These are phyloP conservation scores for Drosophila bipectinata DNA, from an alignment of 1,140 invertebrate species.

Conservation along the genomic window DNA sequence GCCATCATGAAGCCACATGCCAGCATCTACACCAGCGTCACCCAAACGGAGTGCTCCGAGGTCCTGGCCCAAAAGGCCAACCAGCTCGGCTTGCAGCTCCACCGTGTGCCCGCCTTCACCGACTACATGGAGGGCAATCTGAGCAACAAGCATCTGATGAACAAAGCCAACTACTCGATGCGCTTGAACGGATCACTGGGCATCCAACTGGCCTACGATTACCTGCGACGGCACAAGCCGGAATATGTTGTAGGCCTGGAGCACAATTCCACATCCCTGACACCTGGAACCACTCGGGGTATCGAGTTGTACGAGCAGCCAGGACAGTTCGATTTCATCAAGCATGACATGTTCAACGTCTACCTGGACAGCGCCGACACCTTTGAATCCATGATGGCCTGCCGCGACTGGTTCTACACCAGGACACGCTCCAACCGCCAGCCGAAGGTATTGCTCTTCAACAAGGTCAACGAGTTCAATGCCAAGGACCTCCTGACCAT, in stretches of 20 bases:
- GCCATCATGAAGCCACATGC: conserved; percentile 95
- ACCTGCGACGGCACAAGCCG: conserved; percentile 85
- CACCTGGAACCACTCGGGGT: conserved; percentile 84
- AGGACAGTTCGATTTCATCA: conserved; percentile 89
- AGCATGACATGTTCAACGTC: conserved; percentile 85
- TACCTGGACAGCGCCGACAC: conserved; percentile 98
- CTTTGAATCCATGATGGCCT: conserved; percentile 92
- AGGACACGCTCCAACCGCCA: conserved; percentile 76
- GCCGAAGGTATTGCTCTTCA: conserved; percentile 91
- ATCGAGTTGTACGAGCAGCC: conserved; percentile 88
- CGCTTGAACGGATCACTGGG: conserved; percentile 92
- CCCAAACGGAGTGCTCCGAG: conserved; percentile 89
- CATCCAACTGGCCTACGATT: conserved; percentile 91
- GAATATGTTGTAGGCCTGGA: conserved; percentile 47
- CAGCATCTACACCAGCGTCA: conserved; percentile 89
- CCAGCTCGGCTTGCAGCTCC: conserved; percentile 86
- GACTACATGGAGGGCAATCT: conserved; percentile 46
- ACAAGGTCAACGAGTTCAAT: conserved; percentile 92
- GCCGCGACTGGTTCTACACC: conserved; percentile 91
- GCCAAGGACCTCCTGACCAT: conserved; percentile 87
- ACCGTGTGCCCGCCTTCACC: conserved; percentile 41
- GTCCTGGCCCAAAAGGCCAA: conserved; percentile 88
- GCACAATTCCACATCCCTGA: conserved; percentile 40
- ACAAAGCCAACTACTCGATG: conserved; percentile 50
- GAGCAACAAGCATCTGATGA: conserved; percentile 36